phyloP scores from a whole-genome alignment of 2,888 invertebrate species.

The Aethes cnicana region DNA sequence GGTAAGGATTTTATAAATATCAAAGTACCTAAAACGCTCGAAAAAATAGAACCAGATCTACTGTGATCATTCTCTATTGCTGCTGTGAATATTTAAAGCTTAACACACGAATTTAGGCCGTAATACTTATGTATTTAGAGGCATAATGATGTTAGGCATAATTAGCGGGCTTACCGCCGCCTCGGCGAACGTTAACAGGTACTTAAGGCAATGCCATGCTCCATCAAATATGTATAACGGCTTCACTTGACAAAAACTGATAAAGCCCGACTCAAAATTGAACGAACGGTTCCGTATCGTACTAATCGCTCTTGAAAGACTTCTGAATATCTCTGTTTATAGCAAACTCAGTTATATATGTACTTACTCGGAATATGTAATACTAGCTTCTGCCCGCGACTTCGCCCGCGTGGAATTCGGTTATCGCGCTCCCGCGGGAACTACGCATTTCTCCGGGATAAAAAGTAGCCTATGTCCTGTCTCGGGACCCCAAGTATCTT shows the following conservation, averaged over 20 bases:
- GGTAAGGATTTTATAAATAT: too few species aligned
- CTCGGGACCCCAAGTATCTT: too few species aligned
- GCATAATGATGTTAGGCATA: constrained; percentile 35
- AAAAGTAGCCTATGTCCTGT: too few species aligned
- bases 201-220: constrained; percentile 49
- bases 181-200: constrained; percentile 48
- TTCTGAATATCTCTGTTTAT: too few species aligned
- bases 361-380: too few species aligned
- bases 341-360: too few species aligned
- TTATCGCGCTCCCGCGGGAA: too few species aligned
- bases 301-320: background rate
- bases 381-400: too few species aligned
- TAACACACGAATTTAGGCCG: constrained; percentile 29
- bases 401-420: too few species aligned
- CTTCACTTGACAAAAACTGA: constrained; percentile 57
- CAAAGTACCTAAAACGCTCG: too few species aligned
- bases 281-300: constrained; percentile 12
- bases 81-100: background rate
- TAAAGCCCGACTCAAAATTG: constrained; percentile 43
- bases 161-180: constrained; percentile 43
- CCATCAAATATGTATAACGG: constrained; percentile 65
- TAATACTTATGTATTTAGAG: constrained; percentile 42
- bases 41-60: too few species aligned
- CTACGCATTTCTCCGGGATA: too few species aligned
- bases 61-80: background rate